These are phyloP conservation scores for Nematolebias whitei DNA, from an alignment of 2,113 vertebrate species.

Conservation along the genomic window DNA sequence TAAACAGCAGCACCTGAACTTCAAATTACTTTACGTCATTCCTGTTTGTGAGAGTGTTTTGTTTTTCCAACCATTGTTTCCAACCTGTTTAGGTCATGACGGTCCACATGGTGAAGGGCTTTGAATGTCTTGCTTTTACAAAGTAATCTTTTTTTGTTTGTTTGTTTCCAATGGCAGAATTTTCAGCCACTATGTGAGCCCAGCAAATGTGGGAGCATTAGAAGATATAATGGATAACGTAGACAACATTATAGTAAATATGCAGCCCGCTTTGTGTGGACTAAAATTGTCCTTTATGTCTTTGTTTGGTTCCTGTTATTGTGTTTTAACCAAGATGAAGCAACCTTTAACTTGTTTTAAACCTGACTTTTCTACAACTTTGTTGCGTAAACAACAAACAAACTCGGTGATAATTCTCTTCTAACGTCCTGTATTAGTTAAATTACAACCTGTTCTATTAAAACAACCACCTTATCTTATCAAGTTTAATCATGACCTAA, in stretches of 20 bases:
- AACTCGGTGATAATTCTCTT: background rate
- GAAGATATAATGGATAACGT: too few species aligned
- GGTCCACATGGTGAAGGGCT: background rate
- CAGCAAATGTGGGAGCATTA: background rate
- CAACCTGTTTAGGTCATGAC: slow-evolving; percentile 13
- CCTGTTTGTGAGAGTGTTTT: slow-evolving; percentile 4
- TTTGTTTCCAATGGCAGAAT: background rate
- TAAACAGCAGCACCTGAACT: background rate
- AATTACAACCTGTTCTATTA: background rate
- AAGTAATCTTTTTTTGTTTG: background rate
- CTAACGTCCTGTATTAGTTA: background rate
- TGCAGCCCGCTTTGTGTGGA: too few species aligned
- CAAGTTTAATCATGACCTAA: background rate
- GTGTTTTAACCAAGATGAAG: too few species aligned
- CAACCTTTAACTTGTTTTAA: too few species aligned
- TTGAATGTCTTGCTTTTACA: background rate
- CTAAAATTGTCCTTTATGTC: too few species aligned
- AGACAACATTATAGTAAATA: too few species aligned
- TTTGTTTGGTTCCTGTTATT: too few species aligned
- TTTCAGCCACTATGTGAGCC: background rate
- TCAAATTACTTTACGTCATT: background rate
- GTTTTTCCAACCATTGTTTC: slow-evolving; percentile 21
- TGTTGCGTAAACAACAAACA: background rate
- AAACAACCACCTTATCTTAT: background rate
- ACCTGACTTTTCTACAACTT: background rate